These are phyloP conservation scores for Gambelia wislizenii DNA, from an alignment of 2,797 vertebrate genomes.

Conservation along the genomic window DNA sequence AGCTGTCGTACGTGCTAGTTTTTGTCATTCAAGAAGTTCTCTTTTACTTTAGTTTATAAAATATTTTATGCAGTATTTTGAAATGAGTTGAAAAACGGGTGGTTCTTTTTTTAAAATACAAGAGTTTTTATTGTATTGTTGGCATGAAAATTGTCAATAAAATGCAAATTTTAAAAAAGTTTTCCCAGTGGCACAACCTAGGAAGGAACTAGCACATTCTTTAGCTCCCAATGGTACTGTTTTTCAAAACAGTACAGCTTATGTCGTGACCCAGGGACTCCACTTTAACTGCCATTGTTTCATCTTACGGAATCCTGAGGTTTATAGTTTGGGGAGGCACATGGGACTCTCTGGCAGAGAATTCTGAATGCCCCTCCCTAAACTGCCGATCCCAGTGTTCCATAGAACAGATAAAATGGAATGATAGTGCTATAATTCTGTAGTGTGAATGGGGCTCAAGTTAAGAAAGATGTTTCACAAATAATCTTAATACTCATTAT, in stretches of 20 bases:
- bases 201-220: not conserved
- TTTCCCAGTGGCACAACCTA: not conserved
- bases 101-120: not conserved
- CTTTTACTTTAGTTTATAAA: not conserved
- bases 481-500: not conserved
- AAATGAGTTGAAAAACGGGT: not conserved
- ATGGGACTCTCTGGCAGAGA: too few species aligned
- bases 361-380: too few species aligned
- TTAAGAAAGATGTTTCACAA: not conserved
- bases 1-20: not conserved
- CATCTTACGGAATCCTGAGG: too few species aligned
- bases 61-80: not conserved
- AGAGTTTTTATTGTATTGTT: not conserved
- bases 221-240: not conserved
- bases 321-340: too few species aligned
- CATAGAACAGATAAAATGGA: too few species aligned
- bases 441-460: too few species aligned
- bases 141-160: not conserved
- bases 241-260: too few species aligned
- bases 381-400: too few species aligned
- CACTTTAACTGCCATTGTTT: too few species aligned
- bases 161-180: not conserved
- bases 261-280: too few species aligned
- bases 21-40: not conserved
- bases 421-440: too few species aligned